Conservation (phyloP, 2,888 invertebrate genomes). For the Neoascia interrupta region DNA sequence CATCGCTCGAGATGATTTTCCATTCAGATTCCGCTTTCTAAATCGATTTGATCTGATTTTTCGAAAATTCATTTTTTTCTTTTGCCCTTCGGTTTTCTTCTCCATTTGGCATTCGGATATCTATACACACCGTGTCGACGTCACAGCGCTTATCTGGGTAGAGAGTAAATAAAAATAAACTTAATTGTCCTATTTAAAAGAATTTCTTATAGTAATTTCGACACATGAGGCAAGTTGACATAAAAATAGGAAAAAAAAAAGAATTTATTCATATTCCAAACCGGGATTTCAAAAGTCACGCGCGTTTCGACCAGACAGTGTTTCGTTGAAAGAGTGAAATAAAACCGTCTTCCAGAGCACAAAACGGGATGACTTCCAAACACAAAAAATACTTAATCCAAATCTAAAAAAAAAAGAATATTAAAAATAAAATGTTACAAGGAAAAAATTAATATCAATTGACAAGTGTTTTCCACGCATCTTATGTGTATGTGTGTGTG, state of each 20-base stretch:
- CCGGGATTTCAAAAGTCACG: constrained; percentile 23
- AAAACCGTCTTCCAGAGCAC: constrained; percentile 28
- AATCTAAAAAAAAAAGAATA: constrained; percentile 12
- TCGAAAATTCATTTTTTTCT: not conserved
- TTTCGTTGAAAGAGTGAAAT: too few relatives aligned
- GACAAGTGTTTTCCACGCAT: constrained; percentile 9
- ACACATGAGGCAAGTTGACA: constrained; percentile 35
- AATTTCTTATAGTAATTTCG: constrained; percentile 44
- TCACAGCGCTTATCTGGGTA: constrained; percentile 61
- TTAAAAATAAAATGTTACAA: too few relatives aligned
- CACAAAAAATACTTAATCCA: too few relatives aligned
- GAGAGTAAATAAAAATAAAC: constrained; percentile 67
- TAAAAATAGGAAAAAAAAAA: not conserved
- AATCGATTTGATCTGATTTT: constrained; percentile 64
- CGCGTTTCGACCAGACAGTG: not conserved
- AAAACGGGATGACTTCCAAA: too few relatives aligned
- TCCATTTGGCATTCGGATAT: constrained; percentile 24
- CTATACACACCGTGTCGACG: constrained; percentile 53
- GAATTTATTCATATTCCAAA: constrained; percentile 12
- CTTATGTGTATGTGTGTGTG: constrained; percentile 20
- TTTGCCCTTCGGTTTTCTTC: constrained; percentile 17
- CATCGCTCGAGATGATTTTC: constrained; percentile 35
- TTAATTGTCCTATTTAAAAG: constrained; percentile 51
- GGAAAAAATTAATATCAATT: constrained; percentile 63
- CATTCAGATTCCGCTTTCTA: constrained; percentile 53